These are phyloP conservation scores for Enteromius thamalakanensis DNA, from an alignment of 2,797 vertebrate species.

Conservation along the genomic window DNA sequence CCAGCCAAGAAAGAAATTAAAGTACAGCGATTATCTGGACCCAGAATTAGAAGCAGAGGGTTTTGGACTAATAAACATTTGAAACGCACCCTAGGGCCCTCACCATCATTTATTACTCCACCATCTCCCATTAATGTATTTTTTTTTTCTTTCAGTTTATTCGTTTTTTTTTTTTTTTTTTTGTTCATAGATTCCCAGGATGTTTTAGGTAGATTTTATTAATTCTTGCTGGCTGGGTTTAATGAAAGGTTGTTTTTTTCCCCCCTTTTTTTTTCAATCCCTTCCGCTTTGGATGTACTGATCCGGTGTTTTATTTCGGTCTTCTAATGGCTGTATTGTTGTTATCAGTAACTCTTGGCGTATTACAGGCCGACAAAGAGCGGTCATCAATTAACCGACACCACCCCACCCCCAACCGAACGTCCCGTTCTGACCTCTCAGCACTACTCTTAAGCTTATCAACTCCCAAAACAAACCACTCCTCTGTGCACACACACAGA, in stretches of 20 bases:
- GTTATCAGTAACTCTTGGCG: conserved; percentile 57
- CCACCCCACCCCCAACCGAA: neutral
- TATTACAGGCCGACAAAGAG: conserved; percentile 58
- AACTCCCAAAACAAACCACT: conserved; percentile 28
- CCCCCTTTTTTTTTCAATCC: neutral
- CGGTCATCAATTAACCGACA: conserved; percentile 57
- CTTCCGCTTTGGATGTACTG: conserved; percentile 40
- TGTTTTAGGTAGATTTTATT: conserved; percentile 65
- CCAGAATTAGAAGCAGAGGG: conserved; percentile 63
- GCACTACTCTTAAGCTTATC: conserved; percentile 14
- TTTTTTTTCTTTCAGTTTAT: conserved; percentile 38
- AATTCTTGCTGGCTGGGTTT: conserved; percentile 65
- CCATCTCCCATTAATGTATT: conserved; percentile 58
- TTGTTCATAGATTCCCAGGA: conserved; percentile 61
- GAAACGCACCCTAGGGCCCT: conserved; percentile 58
- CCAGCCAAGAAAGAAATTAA: conserved; percentile 64
- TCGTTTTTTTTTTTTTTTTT: conserved; percentile 29
- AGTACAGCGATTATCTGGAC: conserved; percentile 60
- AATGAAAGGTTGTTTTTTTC: conserved; percentile 60
- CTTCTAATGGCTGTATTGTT: conserved; percentile 57
- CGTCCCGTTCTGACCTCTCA: conserved; percentile 15
- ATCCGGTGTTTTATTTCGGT: conserved; percentile 54
- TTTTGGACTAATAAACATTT: conserved; percentile 68
- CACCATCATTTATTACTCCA: conserved; percentile 60
- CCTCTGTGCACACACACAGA: neutral